Evolutionary conservation across 1,140 invertebrate species (phyloP).

Genomic region (Polypedilum pembai): DNA sequence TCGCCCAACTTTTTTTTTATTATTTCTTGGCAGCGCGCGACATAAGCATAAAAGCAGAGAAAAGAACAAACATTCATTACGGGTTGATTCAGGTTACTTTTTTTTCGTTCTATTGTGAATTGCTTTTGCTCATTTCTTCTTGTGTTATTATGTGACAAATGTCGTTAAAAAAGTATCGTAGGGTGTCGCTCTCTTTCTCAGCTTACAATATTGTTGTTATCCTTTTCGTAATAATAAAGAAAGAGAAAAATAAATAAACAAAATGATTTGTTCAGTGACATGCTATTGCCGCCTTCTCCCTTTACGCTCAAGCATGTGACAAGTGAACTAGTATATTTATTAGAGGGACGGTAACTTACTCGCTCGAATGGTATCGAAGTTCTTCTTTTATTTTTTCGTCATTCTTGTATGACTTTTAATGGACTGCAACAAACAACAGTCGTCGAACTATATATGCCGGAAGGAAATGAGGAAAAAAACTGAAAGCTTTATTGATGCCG

Average conservation of each 20-base stretch:
- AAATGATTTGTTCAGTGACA: conserved; percentile 1
- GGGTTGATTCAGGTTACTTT: conserved; percentile 21
- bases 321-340: conserved; percentile 11
- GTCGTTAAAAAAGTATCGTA: neutral
- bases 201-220: neutral
- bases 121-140: neutral
- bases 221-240: neutral
- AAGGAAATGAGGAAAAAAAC: neutral
- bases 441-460: neutral
- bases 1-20: neutral
- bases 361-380: neutral
- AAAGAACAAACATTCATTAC: conserved; percentile 27
- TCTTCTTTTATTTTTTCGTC: neutral
- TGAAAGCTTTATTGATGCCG: neutral
- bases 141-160: neutral
- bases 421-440: neutral
- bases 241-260: neutral
- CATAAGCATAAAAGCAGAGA: neutral
- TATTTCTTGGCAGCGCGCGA: neutral
- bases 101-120: neutral
- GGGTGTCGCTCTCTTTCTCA: neutral
- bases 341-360: neutral
- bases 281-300: neutral
- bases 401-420: neutral
- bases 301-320: neutral